phyloP scores from a whole-genome alignment of 23 tunicate genomes.

The Botrylloides violaceus region DNA sequence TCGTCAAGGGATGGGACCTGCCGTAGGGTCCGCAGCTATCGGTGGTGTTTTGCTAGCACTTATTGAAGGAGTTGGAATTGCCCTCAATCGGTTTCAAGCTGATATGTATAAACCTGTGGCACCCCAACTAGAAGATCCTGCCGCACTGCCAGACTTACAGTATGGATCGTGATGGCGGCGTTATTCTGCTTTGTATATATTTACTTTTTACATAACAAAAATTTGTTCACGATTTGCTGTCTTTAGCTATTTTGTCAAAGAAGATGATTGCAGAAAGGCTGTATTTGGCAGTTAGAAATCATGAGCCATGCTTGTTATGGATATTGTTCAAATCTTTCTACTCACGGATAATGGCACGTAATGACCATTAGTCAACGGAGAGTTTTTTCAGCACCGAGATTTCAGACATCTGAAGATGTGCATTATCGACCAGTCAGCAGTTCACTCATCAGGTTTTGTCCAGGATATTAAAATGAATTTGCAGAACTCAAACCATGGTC shows the following conservation, averaged over 20 bases:
- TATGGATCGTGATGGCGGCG: slow-evolving; percentile 1
- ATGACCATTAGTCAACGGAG: no score
- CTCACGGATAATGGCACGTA: no score
- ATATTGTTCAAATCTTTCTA: no score
- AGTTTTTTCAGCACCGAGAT: no score
- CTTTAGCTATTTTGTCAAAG: no score
- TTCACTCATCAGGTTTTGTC: no score
- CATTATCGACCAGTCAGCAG: no score
- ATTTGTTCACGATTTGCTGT: no score
- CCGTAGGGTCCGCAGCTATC: slow-evolving; percentile 71
- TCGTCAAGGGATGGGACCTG: slow-evolving; percentile 74
- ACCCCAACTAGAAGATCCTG: slow-evolving; percentile 68
- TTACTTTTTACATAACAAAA: neutral
- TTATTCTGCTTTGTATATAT: neutral
- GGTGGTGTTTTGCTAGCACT: slow-evolving; percentile 89
- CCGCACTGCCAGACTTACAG: slow-evolving; percentile 24
- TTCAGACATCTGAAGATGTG: no score
- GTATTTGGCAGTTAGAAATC: no score
- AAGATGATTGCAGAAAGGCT: no score
- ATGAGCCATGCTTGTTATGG: no score
- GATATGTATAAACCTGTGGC: slow-evolving; percentile 84
- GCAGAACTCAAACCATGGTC: slow-evolving; percentile 29
- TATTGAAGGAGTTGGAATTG: slow-evolving; percentile 91
- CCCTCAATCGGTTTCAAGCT: slow-evolving; percentile 71
- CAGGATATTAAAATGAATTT: slow-evolving; percentile 18